These are phyloP conservation scores for Prionace glauca DNA, from an alignment of 2,797 vertebrate genomes.

Conservation along the genomic window DNA sequence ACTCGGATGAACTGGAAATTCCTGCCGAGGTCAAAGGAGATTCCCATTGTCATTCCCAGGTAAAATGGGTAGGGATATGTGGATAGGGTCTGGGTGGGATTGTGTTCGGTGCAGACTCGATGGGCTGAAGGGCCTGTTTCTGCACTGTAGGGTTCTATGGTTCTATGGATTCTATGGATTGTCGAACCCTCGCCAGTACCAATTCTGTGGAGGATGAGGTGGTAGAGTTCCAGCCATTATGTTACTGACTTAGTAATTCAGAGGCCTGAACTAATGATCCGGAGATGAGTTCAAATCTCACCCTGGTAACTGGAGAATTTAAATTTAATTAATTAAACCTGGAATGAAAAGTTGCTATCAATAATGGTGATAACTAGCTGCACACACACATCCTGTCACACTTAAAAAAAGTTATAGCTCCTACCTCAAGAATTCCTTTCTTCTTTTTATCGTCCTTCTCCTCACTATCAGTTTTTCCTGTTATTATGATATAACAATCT, in stretches of 20 bases:
- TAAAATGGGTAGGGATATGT: too few relatives aligned
- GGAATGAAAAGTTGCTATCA: neutral
- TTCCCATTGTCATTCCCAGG: too few relatives aligned
- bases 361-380: neutral
- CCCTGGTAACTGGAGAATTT: neutral
- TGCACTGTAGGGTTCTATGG: too few relatives aligned
- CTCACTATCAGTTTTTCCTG: conserved; percentile 69
- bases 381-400: neutral
- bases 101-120: too few relatives aligned
- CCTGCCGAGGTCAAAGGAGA: too few relatives aligned
- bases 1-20: too few relatives aligned
- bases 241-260: neutral
- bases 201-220: too few relatives aligned
- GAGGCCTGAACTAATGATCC: neutral
- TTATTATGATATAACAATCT: conserved; percentile 80
- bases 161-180: too few relatives aligned
- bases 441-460: conserved; percentile 67
- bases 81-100: too few relatives aligned
- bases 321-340: neutral
- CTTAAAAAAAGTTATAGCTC: neutral
- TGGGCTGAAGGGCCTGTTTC: too few relatives aligned
- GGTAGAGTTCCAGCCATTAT: neutral
- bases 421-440: conserved; percentile 86
- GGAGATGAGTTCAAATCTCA: neutral
- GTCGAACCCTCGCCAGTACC: too few relatives aligned